phyloP scores from a whole-genome alignment of 2,797 vertebrate species.

The Halcyon badia region DNA sequence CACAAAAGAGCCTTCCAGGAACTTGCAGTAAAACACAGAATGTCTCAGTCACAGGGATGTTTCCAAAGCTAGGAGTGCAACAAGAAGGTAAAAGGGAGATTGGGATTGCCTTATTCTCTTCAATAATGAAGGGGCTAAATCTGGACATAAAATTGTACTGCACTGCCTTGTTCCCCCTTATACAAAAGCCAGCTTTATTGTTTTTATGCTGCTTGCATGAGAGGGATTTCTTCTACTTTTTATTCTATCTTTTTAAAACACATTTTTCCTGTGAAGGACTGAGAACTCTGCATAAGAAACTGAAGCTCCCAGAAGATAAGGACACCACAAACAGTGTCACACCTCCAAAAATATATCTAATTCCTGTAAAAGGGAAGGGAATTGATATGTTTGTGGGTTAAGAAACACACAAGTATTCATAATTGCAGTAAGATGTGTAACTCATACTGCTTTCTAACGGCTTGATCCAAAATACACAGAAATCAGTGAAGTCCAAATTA shows the following conservation, averaged over 20 bases:
- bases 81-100: background rate
- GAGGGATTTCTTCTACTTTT: background rate
- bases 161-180: accelerated
- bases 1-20: background rate
- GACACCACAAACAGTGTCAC: background rate
- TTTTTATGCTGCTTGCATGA: background rate
- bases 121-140: background rate
- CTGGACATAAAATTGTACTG: background rate
- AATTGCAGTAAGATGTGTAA: background rate
- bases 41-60: background rate
- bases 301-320: background rate
- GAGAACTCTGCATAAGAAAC: background rate
- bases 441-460: background rate
- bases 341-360: background rate
- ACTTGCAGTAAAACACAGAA: background rate
- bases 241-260: background rate
- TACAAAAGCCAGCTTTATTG: background rate
- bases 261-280: background rate
- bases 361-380: background rate
- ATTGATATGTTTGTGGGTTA: background rate
- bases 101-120: background rate
- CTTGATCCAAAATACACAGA: background rate
- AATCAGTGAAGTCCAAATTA: background rate
- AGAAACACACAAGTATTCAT: background rate
- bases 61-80: background rate